Conservation (phyloP, 1,140 invertebrate genomes). For the Philotrypesis tridentata region DNA sequence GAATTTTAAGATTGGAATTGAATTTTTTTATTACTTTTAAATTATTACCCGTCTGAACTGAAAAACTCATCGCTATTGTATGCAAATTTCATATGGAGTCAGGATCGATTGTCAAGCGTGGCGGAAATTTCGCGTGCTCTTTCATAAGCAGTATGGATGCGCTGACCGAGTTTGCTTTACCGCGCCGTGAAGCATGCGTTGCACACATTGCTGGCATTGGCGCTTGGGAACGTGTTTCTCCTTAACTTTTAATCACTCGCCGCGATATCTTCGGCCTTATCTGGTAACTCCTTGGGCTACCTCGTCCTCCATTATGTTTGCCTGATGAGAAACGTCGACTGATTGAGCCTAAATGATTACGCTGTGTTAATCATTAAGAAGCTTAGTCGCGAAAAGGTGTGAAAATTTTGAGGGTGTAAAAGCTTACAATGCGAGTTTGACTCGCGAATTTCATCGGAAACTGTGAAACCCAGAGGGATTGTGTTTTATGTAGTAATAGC, state of each 20-base stretch:
- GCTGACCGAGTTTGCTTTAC: not conserved
- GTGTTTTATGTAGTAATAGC: conserved; percentile 2
- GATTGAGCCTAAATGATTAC: conserved; percentile 68
- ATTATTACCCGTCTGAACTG: not conserved
- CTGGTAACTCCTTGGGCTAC: conserved; percentile 49
- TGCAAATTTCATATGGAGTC: conserved; percentile 28
- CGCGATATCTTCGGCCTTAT: conserved; percentile 51
- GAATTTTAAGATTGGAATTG: not conserved
- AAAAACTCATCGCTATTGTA: conserved; percentile 33
- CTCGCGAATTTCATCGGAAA: not conserved
- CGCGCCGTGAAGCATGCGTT: not conserved
- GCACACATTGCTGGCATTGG: not conserved
- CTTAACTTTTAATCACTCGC: conserved; percentile 50
- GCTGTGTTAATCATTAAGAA: conserved; percentile 61
- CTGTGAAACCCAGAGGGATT: not conserved
- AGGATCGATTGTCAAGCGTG: conserved; percentile 32
- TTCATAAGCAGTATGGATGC: not conserved
- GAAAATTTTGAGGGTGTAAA: conserved; percentile 31
- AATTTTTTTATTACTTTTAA: not conserved
- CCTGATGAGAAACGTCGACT: conserved; percentile 64
- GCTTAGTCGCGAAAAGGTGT: conserved; percentile 34
- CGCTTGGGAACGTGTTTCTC: conserved; percentile 32
- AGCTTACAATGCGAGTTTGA: not conserved
- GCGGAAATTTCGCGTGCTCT: conserved; percentile 23
- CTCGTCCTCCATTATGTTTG: conserved; percentile 54